Evolutionary conservation across 1,140 invertebrate species (phyloP), one percentile per base, ranked within the genome.

Genomic region (Dolichoris vasculosae): DNA sequence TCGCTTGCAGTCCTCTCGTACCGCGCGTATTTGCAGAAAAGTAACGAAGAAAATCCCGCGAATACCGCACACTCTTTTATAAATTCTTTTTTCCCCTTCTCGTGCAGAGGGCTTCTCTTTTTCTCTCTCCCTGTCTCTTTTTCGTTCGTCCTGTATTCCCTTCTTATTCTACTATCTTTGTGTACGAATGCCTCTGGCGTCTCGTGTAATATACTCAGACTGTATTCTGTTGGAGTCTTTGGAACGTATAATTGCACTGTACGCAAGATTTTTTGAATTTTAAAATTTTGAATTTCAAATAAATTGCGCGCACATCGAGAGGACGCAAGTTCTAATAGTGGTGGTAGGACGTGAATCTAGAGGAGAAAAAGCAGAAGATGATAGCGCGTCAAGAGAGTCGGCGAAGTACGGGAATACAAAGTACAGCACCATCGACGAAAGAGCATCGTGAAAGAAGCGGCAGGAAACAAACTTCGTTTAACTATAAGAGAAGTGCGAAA

Each of bases 401-500:
- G 32, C 32, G 67, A 38, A 7, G 7, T 26, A n/a, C 35, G 7
- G 32, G 13, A 7, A 69, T 2, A 8, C 2, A 32, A 71, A 23
- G 11, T 40, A 20, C 67, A 26, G 7, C 2, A 32, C 17, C 59
- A 78, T 38, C 48, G 46, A 51, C 48, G 46, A 51, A 17, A 51
- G 8, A 51, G 15, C 48, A 8, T 51, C 48, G 55, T 2, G 38
- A 30, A 51, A 51, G 48, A 51, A 32, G 75, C 13, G n/a, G 0
- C 23, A 15, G 26, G 7, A 64, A 40, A 7, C 2, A 64, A 79
- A n/a, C 32, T 59, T n/a, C 9, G 20, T 64, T 64, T 64, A 30
- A 64, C 15, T n/a, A 64, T 30, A 64, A n/a, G 48, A 51, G 85
- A 78, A 82, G 79, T 82, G 84, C 82, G 88, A 89, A 91, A 90